Evolutionary conservation across 2,797 vertebrate genomes (phyloP), one percentile per base, ranked within the genome.

Genomic region (Streptopelia turtur): DNA sequence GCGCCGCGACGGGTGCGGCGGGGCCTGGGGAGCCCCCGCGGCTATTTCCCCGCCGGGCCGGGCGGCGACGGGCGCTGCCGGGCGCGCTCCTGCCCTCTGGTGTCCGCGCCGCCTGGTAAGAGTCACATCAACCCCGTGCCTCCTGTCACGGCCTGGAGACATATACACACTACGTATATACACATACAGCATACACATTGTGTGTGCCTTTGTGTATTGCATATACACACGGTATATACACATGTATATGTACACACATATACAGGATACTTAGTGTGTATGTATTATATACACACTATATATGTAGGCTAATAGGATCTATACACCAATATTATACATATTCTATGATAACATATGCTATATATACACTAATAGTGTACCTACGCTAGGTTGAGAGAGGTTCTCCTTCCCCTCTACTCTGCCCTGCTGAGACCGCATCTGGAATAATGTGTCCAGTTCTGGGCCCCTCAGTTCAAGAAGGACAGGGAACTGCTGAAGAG

Each of bases 181-280:
- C 7, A 3, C 7, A 3, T 16, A 1, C 2, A 28, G 31, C 27
- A 30, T 7, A n/a, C 23, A 10, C 16, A 3, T 1, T 13, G 30
- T 9, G 10, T 4, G 9, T 5, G 9, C 13, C 12, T n/a, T 5
- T 28, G 12, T 23, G 4, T 31, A 8, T 5, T 24, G 17, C 47
- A 45, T 30, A 37, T 37, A 37, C 37, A 37, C 37, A 37, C 12
- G 37, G 37, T 37, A 37, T 37, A 37, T 37, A 37, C 11, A 37
- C 11, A 37, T 20, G 12, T 20, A 7, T 39, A 75, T 35, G 11
- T 3, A 16, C 14, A 68, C 5, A 8, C 24, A 22, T 27, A 45
- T 30, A 22, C 11, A 17, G 47, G 22, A 16, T 55, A 35, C 49
- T 71, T 21, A 30, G 10, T 41, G 16, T 24, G 5, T 28, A 37